Conservation (phyloP, 2,888 invertebrate genomes). For the Biston stratarius region DNA sequence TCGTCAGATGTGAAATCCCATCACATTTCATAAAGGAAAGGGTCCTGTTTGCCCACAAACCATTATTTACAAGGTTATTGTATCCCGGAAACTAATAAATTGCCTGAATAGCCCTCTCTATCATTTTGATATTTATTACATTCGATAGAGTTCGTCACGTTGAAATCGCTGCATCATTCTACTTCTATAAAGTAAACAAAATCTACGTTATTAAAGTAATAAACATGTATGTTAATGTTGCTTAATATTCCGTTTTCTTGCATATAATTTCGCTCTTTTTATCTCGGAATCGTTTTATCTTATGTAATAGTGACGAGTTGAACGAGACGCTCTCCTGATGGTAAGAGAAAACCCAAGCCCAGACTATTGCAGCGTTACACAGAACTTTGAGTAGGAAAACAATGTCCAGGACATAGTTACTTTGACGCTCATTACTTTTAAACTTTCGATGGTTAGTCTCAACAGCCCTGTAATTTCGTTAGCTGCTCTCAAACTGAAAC, state of each 20-base stretch:
- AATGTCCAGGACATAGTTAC: no score
- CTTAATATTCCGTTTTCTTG: conserved; percentile 7
- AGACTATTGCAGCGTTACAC: no score
- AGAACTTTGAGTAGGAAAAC: no score
- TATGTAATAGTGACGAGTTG: background rate
- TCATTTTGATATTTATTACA: conserved; percentile 38
- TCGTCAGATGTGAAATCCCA: conserved; percentile 37
- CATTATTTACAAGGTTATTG: conserved; percentile 35
- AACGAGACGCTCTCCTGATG: no score
- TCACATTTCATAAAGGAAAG: conserved; percentile 39
- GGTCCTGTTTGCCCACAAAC: conserved; percentile 37
- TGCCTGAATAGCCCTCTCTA: conserved; percentile 36
- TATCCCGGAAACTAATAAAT: conserved; percentile 42
- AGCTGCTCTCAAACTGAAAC: no score
- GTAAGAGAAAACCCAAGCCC: no score
- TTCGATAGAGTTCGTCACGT: conserved; percentile 21
- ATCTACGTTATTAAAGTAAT: conserved; percentile 7
- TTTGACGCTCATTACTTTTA: no score
- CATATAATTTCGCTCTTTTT: conserved; percentile 15
- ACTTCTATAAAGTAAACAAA: background rate
- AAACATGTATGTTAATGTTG: conserved; percentile 17
- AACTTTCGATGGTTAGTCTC: no score
- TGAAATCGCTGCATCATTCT: background rate
- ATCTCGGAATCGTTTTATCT: conserved; percentile 18
- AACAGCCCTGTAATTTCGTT: no score